Evolutionary conservation across 1,140 invertebrate species (phyloP).

Genomic region (Streblospio benedicti): DNA sequence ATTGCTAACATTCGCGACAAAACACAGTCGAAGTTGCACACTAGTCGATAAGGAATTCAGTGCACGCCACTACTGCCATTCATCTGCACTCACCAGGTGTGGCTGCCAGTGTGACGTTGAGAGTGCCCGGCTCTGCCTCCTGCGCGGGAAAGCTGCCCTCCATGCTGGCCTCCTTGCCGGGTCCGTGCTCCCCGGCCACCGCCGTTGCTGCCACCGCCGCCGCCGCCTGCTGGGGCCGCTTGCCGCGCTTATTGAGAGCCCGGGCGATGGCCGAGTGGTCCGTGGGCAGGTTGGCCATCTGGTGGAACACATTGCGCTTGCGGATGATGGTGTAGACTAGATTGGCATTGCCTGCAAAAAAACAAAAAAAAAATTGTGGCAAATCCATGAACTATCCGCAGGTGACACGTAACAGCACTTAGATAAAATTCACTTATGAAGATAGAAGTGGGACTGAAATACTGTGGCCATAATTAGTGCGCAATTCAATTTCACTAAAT

Average conservation of each 20-base stretch:
- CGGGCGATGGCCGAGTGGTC: slow-evolving; percentile 81
- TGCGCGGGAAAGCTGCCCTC: slow-evolving; percentile 83
- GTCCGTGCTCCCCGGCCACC: slow-evolving; percentile 19
- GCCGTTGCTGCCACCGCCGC: slow-evolving; percentile 21
- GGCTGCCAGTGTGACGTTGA: slow-evolving; percentile 80
- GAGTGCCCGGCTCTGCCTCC: slow-evolving; percentile 50
- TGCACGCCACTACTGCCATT: no score
- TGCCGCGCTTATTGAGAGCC: slow-evolving; percentile 62
- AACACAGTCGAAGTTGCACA: no score
- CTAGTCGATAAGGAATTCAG: no score
- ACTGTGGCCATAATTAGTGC: no score
- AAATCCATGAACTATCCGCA: no score
- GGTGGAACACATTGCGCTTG: slow-evolving; percentile 94
- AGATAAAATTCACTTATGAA: no score
- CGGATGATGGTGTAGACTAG: slow-evolving; percentile 97
- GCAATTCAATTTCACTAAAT: no score
- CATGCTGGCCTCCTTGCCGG: slow-evolving; percentile 52
- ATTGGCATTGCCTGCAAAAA: slow-evolving; percentile 76
- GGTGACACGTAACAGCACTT: no score
- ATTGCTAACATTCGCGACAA: no score
- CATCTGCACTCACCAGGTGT: no score
- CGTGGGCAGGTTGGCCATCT: slow-evolving; percentile 86
- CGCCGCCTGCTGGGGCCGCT: slow-evolving; percentile 38
- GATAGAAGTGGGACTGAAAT: no score
- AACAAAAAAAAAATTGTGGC: slow-evolving; percentile 16